Base-by-base conservation (phyloP, 2,113 vertebrate genomes). In the Heterocephalus glaber region DNA sequence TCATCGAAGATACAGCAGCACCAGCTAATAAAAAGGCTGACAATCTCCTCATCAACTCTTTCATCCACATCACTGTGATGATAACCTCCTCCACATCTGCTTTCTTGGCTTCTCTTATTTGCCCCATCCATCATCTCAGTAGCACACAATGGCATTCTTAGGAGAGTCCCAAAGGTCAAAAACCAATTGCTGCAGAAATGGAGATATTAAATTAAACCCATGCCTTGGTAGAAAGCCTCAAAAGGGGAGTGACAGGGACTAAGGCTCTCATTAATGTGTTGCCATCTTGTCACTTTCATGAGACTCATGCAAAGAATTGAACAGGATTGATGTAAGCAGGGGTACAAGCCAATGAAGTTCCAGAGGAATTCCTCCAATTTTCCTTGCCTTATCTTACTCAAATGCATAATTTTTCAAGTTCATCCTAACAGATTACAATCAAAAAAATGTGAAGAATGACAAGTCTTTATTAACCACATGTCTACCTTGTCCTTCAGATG, bases 151-250 rank as follows among this genome's bases (percentile, higher is more conserved):
- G 47, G 68, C 24, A 9, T 86, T 89, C 19, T 52, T 13, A 79
- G 92, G 28, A 41, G 22, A 92, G 30, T 61, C n/a, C 44, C 60
- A 58, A 65, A 79, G 76, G 47, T 81, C 90, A 41, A 92, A 92
- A 44, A 41, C 72, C 70, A 94, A 79, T 0, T 68, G 77, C 47
- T 56, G 41, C 44, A 85, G 77, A 94, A 49, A 82, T 68, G 65
- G 49, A 52, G 24, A 30, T 54, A 68, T 88, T 89, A 86, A 93
- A 89, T 96, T 54, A 92, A 96, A 86, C 77, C 19, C 20, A 61
- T 1, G 33, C 33, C 65, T 88, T 47, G 60, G 70, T 61, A 92
- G 49, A 96, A 56, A 95, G 80, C 13, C 79, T 76, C 66, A 82
- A 49, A 77, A 68, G 54, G 33, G 10, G 0, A 92, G 86, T 24